These are phyloP conservation scores for Melipona beecheii DNA, from an alignment of 2,888 invertebrate species.

Conservation along the genomic window DNA sequence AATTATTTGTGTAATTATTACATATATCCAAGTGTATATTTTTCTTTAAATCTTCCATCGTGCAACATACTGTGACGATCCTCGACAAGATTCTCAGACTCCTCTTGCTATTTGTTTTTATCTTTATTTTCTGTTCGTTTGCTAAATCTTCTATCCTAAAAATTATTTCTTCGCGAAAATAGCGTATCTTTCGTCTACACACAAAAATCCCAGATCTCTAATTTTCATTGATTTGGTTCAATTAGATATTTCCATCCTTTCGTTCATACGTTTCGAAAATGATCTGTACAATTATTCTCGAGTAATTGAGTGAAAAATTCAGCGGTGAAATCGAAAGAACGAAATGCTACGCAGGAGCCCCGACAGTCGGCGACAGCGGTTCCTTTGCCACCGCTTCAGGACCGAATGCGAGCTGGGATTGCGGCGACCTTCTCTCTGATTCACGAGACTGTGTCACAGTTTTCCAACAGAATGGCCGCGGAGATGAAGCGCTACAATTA, in stretches of 20 bases:
- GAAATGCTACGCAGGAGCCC: slow-evolving; percentile 71
- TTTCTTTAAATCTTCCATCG: too few relatives aligned
- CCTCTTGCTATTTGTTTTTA: too few relatives aligned
- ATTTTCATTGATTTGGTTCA: neutral
- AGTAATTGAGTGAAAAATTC: neutral
- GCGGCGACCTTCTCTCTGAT: slow-evolving; percentile 92
- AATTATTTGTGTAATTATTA: too few relatives aligned
- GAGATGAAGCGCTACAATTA: slow-evolving; percentile 94
- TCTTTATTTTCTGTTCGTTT: too few relatives aligned
- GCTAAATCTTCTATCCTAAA: too few relatives aligned
- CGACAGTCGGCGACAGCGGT: slow-evolving; percentile 64
- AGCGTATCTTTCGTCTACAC: too few relatives aligned
- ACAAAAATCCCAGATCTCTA: neutral
- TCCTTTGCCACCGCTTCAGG: slow-evolving; percentile 83
- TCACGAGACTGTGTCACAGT: slow-evolving; percentile 92
- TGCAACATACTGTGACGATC: too few relatives aligned
- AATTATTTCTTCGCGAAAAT: too few relatives aligned
- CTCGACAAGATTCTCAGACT: too few relatives aligned
- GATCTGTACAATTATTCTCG: neutral
- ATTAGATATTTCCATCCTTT: too few relatives aligned
- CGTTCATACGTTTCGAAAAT: neutral
- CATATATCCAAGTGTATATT: too few relatives aligned
- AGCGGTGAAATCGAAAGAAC: neutral
- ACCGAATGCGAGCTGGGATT: slow-evolving; percentile 87
- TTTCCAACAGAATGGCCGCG: slow-evolving; percentile 89